Base-by-base conservation (phyloP, 2,797 vertebrate species). In the Crocodylus rhombifer region DNA sequence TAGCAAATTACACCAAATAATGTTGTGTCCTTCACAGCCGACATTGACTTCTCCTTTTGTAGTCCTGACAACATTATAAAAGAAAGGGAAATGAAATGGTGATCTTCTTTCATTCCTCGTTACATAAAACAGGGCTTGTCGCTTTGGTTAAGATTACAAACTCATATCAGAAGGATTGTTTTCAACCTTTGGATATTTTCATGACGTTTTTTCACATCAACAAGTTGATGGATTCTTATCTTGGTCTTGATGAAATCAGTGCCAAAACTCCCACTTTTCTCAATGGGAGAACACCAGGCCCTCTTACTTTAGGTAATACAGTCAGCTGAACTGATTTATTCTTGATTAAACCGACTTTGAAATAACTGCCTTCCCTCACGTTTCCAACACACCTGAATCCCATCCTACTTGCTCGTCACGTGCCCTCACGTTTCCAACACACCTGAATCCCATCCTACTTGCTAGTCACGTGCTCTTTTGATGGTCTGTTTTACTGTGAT, bases 101-200 rank as follows among this genome's bases (percentile, higher is more conserved):
- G 14, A 2, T 26, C 23, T 17, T 71, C 55, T 1, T 63, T 83
- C 61, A 6, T 79, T 83, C 33, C n/a, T 79, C 75, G 3, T 65
- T 62, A 74, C 65, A 61, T 2, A 12, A 57, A 13, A 12, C 55
- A 30, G 28, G 11, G 36, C 55, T 88, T 7, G 9, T 69, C 17
- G 67, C 25, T 30, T 84, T 69, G 71, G 17, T 77, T 85, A 33
- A 62, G 60, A 55, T 65, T 16, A 64, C 26, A 2, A 73, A 10
- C 63, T 33, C 82, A 14, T 28, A 23, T 12, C 14, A 57, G 21
- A n/a, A 33, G 15, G 33, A 77, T 60, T 33, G 60, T 91, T 83
- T 81, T 42, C 42, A 26, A 6, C 2, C 42, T 87, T 7, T 28
- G 2, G 0, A 21, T 25, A 6, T 0, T 0, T 20, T 42, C 42